Base-by-base conservation (phyloP, 2,797 vertebrate genomes). In the Vipera ursinii region DNA sequence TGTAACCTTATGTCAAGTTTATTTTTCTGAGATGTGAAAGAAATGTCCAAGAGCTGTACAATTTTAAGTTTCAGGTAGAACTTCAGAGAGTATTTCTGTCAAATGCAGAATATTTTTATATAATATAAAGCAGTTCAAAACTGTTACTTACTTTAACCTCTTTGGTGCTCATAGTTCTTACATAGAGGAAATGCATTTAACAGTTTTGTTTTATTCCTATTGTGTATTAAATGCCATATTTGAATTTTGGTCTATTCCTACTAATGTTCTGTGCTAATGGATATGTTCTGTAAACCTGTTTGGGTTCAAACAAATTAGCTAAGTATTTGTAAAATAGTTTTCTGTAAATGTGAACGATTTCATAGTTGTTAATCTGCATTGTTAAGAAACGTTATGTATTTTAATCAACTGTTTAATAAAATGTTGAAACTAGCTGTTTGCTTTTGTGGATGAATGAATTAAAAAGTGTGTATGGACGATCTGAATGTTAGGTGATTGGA, bases 251-350 rank as follows among this genome's bases (percentile, higher is more conserved):
- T 97, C 96, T 97, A 95, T 97, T 97, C 97, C 97, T 97, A 97
- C 93, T 95, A 94, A 97, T 97, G 97, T 97, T 97, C 96, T 95
- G 95, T 96, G 94, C 2, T 90, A 97, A 96, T 94, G 96, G 93
- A 91, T 94, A 92, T 97, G 96, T 97, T 96, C 95, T 98, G 97
- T 97, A 98, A 98, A 55, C 97, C 96, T 95, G 97, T 97, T 98
- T 98, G 97, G 97, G 97, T 98, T 98, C 98, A 98, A 97, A 98
- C 97, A 97, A 98, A 98, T 98, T 98, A 97, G 97, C 97, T 97
- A 96, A 96, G 91, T 95, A 96, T 95, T 90, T 98, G 98, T 98
- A 97, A 96, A 95, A 95, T 97, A 96, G 92, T 93, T 96, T 97
- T 97, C 96, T 98, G 98, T 98, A 98, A 96, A 95, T 97, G 97